These are phyloP conservation scores for mouse (Mus musculus) DNA, from an alignment of 2,113 vertebrate species.

Conservation along the genomic window DNA sequence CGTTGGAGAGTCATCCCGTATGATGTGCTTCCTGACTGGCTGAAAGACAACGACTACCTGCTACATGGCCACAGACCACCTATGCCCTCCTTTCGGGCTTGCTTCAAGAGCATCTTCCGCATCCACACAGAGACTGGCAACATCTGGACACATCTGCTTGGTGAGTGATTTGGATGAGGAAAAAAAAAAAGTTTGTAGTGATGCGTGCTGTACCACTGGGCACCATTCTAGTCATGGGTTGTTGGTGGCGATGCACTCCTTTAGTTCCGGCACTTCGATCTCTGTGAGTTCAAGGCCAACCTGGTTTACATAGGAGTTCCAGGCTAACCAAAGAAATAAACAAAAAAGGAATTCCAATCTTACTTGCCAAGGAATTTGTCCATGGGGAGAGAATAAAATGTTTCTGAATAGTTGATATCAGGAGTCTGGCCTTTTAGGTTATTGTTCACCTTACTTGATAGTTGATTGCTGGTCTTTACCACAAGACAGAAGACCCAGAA, in stretches of 20 bases:
- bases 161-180: slow-evolving; percentile 83
- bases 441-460: neutral
- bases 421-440: neutral
- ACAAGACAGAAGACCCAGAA: neutral
- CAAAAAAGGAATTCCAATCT: neutral
- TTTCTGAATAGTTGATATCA: neutral
- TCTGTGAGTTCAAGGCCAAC: neutral
- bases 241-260: neutral
- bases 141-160: slow-evolving; percentile 98
- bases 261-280: neutral
- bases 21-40: slow-evolving; percentile 97
- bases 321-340: neutral
- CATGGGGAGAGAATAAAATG: neutral
- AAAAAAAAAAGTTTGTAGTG: neutral
- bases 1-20: slow-evolving; percentile 97
- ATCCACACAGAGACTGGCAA: slow-evolving; percentile 98
- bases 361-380: neutral
- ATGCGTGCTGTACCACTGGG: neutral
- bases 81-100: slow-evolving; percentile 97
- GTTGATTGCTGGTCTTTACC: neutral
- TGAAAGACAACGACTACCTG: slow-evolving; percentile 98
- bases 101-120: slow-evolving; percentile 97
- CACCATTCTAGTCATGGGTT: neutral
- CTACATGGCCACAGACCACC: slow-evolving; percentile 96
- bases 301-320: neutral